Evolutionary conservation across 2,797 vertebrate genomes (phyloP).

Genomic region (Aplochiton taeniatus): DNA sequence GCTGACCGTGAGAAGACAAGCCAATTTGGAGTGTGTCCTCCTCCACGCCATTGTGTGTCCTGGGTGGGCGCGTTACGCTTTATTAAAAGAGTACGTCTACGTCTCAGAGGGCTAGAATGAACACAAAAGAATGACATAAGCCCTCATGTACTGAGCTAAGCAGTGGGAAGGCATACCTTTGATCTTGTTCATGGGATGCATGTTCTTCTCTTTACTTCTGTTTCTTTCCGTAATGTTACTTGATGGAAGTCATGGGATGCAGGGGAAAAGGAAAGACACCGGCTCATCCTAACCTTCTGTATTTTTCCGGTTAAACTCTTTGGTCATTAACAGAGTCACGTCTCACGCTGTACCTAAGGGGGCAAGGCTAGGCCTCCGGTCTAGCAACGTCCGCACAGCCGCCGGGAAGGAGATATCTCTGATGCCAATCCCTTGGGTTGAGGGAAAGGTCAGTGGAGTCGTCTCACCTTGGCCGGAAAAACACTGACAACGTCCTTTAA

Average conservation of each 20-base stretch:
- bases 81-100: background rate
- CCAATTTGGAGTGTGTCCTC: conserved; percentile 15
- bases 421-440: conserved; percentile 47
- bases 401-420: conserved; percentile 33
- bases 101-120: no score
- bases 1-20: conserved; percentile 39
- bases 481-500: conserved; percentile 55
- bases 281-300: no score
- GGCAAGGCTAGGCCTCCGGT: background rate
- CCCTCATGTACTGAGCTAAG: no score
- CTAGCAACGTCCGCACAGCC: conserved; percentile 12
- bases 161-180: no score
- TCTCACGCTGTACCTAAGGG: conserved; percentile 31
- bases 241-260: no score
- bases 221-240: no score
- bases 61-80: background rate
- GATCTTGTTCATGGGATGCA: no score
- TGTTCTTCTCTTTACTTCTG: no score
- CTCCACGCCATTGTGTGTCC: conserved; percentile 3
- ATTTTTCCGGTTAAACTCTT: conserved; percentile 38
- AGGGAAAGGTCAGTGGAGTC: conserved; percentile 57
- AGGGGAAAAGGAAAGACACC: no score
- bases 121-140: no score
- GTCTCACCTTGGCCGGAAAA: conserved; percentile 45
- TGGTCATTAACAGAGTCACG: conserved; percentile 30